Evolutionary conservation across 2,113 vertebrate species (phyloP), one percentile per base, ranked within the genome.

Genomic region (human (Homo sapiens)): DNA sequence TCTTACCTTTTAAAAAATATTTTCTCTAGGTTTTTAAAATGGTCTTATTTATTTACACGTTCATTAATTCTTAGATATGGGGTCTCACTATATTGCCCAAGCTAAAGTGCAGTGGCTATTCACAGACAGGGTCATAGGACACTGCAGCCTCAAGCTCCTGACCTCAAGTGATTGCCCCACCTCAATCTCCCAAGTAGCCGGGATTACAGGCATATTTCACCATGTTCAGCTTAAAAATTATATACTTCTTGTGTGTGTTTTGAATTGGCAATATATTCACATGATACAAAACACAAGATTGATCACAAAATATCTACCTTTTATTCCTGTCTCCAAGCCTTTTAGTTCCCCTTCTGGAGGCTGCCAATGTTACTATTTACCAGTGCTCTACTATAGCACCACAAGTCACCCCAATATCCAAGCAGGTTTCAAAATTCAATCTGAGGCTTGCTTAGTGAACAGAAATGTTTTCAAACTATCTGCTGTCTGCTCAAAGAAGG

Each of bases 401-500:
- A 32, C 38, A 75, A 18, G 16, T 90, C 43, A 72, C 50, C 84
- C 70, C 70, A 25, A 11, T 32, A 59, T 27, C 57, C 23, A 43
- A 78, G 50, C 43, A 90, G 52, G 16, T 43, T 64, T 43, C 92
- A 72, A 76, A 30, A 81, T 76, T 30, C 48, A 78, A 45, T 12
- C 43, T 90, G 43, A 84, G 38, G 5, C 32, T 88, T 27, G 6
- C 4, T 89, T 79, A 87, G n/a, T 45, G 38, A 38, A 82, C 17
- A 86, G 35, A 43, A 79, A 48, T 48, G 3, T 78, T 83, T 96
- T 57, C 6, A 38, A 64, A 79, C 48, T 66, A 2, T 70, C 90
- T 35, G 7, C 30, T 59, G n/a, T 70, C 59, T 93, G 64, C 88
- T 90, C 83, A 59, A 40, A 52, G 93, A 97, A 98, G 70, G 93